Conservation (phyloP, 2,113 vertebrate species). For the Chloebia gouldiae region DNA sequence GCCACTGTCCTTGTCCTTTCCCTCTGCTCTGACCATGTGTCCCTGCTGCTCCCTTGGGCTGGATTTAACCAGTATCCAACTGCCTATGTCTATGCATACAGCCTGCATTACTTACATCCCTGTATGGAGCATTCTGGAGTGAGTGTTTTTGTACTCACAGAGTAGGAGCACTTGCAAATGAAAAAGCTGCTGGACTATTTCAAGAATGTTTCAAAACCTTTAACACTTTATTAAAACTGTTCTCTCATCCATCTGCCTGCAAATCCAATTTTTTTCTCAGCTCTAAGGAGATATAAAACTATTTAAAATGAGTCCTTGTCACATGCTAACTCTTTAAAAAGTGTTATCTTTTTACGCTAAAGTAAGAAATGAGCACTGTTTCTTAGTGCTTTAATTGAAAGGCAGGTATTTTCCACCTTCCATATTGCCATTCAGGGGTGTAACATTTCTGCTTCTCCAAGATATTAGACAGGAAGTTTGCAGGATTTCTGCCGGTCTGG, state of each 20-base stretch:
- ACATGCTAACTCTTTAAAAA: background rate
- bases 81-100: fast-evolving
- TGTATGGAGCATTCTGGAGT: background rate
- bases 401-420: background rate
- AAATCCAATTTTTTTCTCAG: background rate
- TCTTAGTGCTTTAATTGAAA: background rate
- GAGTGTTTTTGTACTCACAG: background rate
- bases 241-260: background rate
- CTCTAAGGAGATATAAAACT: background rate
- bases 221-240: background rate
- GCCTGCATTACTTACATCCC: background rate
- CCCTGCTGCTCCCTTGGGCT: background rate
- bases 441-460: background rate
- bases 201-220: background rate
- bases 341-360: background rate
- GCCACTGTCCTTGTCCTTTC: background rate
- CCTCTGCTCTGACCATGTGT: background rate
- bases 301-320: background rate
- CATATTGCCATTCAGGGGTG: background rate
- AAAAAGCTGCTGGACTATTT: background rate
- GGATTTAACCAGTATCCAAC: background rate
- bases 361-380: background rate
- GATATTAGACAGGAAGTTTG: background rate
- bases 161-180: background rate
- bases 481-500: background rate